phyloP scores from a whole-genome alignment of 2,113 vertebrate genomes.

The Martes martes region DNA sequence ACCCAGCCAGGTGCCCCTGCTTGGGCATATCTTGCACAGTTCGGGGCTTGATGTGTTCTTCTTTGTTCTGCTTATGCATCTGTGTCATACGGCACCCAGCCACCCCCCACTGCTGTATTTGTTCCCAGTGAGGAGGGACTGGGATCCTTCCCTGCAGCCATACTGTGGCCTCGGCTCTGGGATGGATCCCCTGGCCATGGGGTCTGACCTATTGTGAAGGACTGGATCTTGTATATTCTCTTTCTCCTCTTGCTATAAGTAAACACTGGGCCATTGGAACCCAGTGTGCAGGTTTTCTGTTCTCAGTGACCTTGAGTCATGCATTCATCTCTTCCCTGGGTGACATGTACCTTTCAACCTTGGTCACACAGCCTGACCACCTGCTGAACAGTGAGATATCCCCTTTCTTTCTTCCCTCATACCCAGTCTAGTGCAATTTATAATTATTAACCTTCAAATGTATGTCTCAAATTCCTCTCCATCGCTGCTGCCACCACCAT shows the following conservation, averaged over 20 bases:
- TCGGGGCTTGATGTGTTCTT: rapidly evolving
- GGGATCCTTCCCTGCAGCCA: not conserved
- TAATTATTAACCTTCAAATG: not conserved
- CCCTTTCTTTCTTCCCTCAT: not conserved
- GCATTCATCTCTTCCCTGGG: not conserved
- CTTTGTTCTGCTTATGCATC: not conserved
- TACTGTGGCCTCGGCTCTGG: rapidly evolving
- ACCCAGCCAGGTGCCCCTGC: not conserved
- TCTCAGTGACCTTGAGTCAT: not conserved
- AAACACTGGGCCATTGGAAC: rapidly evolving
- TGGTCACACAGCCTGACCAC: not conserved
- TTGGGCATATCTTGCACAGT: not conserved
- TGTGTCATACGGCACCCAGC: not conserved
- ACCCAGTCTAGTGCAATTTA: not conserved
- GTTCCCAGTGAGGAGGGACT: not conserved
- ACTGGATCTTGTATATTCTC: not conserved
- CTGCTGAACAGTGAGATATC: not conserved
- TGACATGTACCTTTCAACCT: not conserved
- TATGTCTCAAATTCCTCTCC: not conserved
- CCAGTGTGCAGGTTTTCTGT: rapidly evolving
- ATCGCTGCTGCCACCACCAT: not conserved
- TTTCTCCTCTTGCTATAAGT: not conserved
- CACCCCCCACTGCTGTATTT: not conserved
- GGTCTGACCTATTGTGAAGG: rapidly evolving
- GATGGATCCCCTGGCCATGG: rapidly evolving